Base-by-base conservation (phyloP, 2,113 vertebrate species). In the Ptilonorhynchus violaceus region DNA sequence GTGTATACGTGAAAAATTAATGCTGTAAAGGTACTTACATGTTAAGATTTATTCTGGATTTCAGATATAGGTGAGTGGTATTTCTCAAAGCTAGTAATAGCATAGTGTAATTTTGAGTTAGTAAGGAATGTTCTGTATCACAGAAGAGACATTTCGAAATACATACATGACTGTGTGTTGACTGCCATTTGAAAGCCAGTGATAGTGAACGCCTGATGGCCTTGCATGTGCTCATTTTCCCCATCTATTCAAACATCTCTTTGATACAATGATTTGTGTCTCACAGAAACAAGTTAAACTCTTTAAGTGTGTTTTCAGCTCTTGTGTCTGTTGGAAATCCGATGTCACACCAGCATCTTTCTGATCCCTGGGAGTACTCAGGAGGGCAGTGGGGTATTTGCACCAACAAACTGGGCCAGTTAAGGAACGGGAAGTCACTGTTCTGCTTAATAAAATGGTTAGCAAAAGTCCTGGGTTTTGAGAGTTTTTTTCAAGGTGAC, bases 161-260 rank as follows among this genome's bases (percentile, higher is more conserved):
- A 62, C 0, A 1, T 2, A 2, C 24, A 22, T 22, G 41, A 31
- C n/a, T 58, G 1, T 22, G n/a, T 33, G 14, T 47, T 46, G n/a
- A 28, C 37, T 83, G 37, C 62, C 3, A 2, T 83, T 46, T 66
- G 63, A 64, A 91, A 73, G 41, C 33, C 30, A 47, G 10, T 60
- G n/a, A 6, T 64, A 9, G n/a, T 46, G 37, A 33, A 28, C 76
- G n/a, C 39, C 39, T 44, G 31, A 9, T n/a, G 44, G 50, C 37
- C 11, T 11, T 62, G 39, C 41, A 4, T 15, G 18, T 66, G 31
- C 68, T 89, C 1, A 10, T 85, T 77, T 86, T 73, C n/a, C 35
- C 44, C 9, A 3, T 37, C 37, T 64, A 5, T 27, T 88, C 33
- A 75, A 46, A 56, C 22, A n/a, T 27, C 17, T 25, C 12, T 93